Percentiles rank a stretch among this genome's conserved stretches.
These are phyloP conservation scores for Coccyzus lansbergi DNA, from an alignment of 2,797 vertebrate species.

Conservation along the genomic window DNA sequence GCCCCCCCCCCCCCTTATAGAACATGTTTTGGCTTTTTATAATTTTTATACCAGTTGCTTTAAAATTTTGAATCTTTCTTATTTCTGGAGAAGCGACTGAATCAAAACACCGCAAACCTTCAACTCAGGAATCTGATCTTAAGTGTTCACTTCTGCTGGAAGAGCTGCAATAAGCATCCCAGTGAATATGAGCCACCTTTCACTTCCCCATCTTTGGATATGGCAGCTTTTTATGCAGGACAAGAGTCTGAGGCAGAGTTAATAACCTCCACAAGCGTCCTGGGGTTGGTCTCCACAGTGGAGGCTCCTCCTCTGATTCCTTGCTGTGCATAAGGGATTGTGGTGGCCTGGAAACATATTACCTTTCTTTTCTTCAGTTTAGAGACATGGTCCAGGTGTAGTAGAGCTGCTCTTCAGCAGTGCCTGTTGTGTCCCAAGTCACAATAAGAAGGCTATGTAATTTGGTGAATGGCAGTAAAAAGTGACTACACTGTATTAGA, in stretches of 20 bases:
- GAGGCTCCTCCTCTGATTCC: neutral
- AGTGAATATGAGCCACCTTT: neutral
- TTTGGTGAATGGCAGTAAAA: neutral
- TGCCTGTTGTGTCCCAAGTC: neutral
- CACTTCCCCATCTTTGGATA: neutral
- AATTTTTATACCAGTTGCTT: neutral
- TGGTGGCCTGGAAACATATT: neutral
- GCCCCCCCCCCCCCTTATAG: neutral
- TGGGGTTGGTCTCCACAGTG: rapidly evolving
- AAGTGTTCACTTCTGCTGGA: neutral
- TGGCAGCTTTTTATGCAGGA: neutral
- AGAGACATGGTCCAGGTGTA: rapidly evolving
- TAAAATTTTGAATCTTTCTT: neutral
- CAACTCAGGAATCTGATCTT: neutral
- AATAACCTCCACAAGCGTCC: neutral
- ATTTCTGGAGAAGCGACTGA: neutral
- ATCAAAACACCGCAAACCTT: neutral
- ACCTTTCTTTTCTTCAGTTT: neutral
- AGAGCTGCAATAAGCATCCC: neutral
- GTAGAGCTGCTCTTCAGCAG: neutral
- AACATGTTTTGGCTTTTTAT: neutral
- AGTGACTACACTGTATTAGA: neutral
- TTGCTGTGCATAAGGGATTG: neutral
- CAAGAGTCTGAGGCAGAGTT: neutral
- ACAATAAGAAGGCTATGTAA: neutral